These are phyloP conservation scores for Bovichtus variegatus DNA, from an alignment of 2,797 vertebrate genomes.

Conservation along the genomic window DNA sequence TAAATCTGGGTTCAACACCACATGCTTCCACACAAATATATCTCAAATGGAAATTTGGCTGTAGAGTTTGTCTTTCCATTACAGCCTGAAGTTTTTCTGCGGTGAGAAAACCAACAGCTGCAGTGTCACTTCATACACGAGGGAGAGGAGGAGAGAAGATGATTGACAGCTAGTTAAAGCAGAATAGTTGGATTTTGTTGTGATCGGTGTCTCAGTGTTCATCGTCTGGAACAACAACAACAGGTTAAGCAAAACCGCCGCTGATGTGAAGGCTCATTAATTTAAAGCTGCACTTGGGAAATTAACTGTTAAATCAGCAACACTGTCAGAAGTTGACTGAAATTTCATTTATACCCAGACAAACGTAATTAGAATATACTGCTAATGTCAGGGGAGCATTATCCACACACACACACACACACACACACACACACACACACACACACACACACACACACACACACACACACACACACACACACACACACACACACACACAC, in stretches of 20 bases:
- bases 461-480: no score
- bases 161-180: background rate
- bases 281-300: background rate
- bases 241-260: conserved; percentile 16
- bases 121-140: conserved; percentile 14
- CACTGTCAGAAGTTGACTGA: background rate
- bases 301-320: no score
- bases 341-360: no score
- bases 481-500: no score
- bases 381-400: no score
- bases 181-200: background rate
- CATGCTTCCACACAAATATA: accelerated
- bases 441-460: no score
- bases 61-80: conserved; percentile 22
- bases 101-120: conserved; percentile 12
- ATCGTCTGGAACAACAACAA: conserved; percentile 20
- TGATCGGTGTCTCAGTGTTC: conserved; percentile 15
- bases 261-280: conserved; percentile 17
- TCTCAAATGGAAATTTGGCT: no score
- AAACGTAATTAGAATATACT: no score
- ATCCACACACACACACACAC: no score
- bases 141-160: conserved; percentile 3
- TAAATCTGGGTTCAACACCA: no score
- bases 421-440: no score
- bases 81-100: background rate